Base-by-base conservation (phyloP, 2,797 vertebrate genomes). In the Pampus argenteus region DNA sequence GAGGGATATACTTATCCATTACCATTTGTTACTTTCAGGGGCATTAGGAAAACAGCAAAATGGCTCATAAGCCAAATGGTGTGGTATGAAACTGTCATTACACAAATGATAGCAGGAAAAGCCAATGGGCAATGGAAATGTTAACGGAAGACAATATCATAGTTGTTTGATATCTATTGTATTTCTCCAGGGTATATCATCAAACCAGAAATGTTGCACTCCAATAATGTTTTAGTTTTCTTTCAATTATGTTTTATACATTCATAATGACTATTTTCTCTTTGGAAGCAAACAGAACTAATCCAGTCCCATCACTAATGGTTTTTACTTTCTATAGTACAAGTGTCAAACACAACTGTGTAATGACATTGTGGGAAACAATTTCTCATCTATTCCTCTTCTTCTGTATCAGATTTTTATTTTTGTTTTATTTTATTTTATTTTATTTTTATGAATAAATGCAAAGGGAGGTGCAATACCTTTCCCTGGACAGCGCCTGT, bases 51-150 rank as follows among this genome's bases (percentile, higher is more conserved):
- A 87, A 77, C 64, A 56, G 66, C 74, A 77, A 71, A 84, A 75
- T 74, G 81, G 79, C 83, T 91, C 89, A 89, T 90, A 82, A 90
- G 82, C 78, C 79, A 87, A 91, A 91, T 89, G 87, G 71, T 77
- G 76, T 82, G 56, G 57, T 72, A 83, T 89, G 78, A 88, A 89
- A 82, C 64, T 71, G 68, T 90, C 85, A 86, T 90, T 90, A 89
- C 55, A 64, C 66, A 84, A 85, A 90, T 79, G 78, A 85, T 71
- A 40, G 66, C 66, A 51, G 64, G 74, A 64, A 82, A 85, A 81
- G 78, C 69, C 79, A 85, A 79, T 79, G 78, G 86, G 83, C 84
- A 82, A 84, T 78, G 48, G 74, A 83, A 86, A 81, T 54, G 58
- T 89, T 71, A 79, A 63, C 36, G 25, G 20, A 66, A 85, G 38